Percentiles rank a stretch among this genome's conserved stretches.
Conservation (phyloP, 2,888 invertebrate species). For the Rotaria socialis region DNA sequence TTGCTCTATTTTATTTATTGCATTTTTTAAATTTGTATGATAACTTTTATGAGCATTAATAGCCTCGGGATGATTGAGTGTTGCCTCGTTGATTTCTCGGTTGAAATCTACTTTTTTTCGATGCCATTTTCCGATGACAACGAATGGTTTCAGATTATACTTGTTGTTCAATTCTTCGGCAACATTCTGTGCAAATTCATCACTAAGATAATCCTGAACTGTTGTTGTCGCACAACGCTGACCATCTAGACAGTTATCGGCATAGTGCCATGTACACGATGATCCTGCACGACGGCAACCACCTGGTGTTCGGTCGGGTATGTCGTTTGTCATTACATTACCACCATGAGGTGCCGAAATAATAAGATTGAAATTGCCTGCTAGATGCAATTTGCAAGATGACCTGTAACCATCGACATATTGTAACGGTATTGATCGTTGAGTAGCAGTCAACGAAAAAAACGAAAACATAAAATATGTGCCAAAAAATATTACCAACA, state of each 20-base stretch:
- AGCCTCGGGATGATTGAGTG: slow-evolving; percentile 3
- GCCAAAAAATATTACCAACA: neutral
- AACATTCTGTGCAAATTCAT: neutral
- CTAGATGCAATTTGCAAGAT: neutral
- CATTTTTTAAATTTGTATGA: neutral
- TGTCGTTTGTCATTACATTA: neutral
- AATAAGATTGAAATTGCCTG: neutral
- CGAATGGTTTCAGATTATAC: neutral
- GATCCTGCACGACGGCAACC: neutral
- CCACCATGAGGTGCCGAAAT: neutral
- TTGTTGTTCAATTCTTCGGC: neutral
- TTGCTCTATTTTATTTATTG: neutral
- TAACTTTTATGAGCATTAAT: neutral
- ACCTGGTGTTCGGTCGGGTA: neutral
- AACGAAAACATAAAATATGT: neutral
- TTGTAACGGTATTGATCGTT: neutral
- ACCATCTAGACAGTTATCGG: neutral
- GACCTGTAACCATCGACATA: neutral
- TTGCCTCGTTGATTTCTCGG: neutral
- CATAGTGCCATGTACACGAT: neutral
- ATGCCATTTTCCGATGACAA: neutral
- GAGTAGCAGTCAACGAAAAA: neutral
- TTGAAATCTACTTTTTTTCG: neutral
- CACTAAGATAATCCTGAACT: neutral
- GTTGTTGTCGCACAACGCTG: neutral